Percentiles rank a stretch among this genome's conserved stretches.
Conservation (phyloP, 2,888 invertebrate genomes). For the Phaonia tiefii region DNA sequence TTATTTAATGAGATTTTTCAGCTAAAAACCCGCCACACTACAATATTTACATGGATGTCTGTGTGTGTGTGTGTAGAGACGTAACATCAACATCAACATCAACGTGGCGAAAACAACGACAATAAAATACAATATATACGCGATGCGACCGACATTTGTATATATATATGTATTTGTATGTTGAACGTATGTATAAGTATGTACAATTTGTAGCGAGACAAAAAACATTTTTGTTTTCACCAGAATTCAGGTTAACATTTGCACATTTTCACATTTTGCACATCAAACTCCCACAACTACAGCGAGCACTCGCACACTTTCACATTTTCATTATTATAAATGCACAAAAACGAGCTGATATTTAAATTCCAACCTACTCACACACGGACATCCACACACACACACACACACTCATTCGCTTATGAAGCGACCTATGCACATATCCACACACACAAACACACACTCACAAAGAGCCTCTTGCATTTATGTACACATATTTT, state of each 20-base stretch:
- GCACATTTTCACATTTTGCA: conserved; percentile 45
- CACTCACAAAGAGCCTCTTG: neutral
- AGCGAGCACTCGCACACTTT: conserved; percentile 7
- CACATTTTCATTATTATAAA: conserved; percentile 56
- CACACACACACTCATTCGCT: no score
- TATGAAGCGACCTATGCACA: neutral
- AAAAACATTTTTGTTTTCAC: conserved; percentile 46
- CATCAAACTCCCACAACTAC: neutral
- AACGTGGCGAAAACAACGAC: neutral
- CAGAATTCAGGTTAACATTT: conserved; percentile 64
- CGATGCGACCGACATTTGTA: neutral
- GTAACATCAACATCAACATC: conserved; percentile 4
- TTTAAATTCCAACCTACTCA: neutral
- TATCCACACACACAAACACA: neutral
- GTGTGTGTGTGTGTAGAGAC: neutral
- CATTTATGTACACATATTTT: conserved; percentile 6
- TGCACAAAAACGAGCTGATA: conserved; percentile 45
- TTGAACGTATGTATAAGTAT: neutral
- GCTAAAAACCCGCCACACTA: conserved; percentile 6
- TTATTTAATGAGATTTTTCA: conserved; percentile 15
- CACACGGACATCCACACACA: neutral
- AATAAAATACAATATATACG: neutral
- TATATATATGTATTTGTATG: neutral
- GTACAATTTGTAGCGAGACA: conserved; percentile 20
- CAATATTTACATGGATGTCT: no score